A percentile compares a stretch with the other conserved stretches of the same genome.
These are phyloP conservation scores for Zhengitettix transpicula DNA, from an alignment of 2,888 invertebrate species.

Conservation along the genomic window DNA sequence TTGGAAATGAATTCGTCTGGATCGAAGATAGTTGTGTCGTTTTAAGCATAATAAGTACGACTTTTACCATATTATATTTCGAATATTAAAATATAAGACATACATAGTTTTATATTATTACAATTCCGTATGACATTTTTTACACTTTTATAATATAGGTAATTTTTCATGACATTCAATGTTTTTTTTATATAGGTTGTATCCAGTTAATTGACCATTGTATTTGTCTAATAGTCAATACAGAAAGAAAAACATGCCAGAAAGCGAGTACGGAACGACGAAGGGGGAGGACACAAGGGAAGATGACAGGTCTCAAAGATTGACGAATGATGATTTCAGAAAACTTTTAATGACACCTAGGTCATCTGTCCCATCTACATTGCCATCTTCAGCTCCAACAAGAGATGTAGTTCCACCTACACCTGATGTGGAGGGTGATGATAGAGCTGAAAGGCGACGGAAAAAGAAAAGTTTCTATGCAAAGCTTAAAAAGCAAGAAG, in stretches of 20 bases:
- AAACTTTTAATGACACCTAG: conserved; percentile 91
- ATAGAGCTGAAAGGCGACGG: conserved; percentile 66
- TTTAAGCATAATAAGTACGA: too few relatives aligned
- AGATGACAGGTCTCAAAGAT: conserved; percentile 33
- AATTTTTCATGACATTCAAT: too few relatives aligned
- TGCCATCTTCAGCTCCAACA: conserved; percentile 11
- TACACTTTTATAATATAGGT: too few relatives aligned
- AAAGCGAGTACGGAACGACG: conserved; percentile 2
- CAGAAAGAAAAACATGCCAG: conserved; percentile 2
- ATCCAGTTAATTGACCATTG: too few relatives aligned
- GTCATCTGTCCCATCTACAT: conserved; percentile 43
- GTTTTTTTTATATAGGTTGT: too few relatives aligned
- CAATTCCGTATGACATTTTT: too few relatives aligned
- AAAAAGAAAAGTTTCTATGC: conserved; percentile 94
- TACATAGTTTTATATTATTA: too few relatives aligned
- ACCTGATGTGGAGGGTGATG: conserved; percentile 32
- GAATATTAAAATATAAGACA: too few relatives aligned
- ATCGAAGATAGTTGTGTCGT: too few relatives aligned
- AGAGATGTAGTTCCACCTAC: conserved; percentile 16
- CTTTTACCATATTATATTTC: too few relatives aligned
- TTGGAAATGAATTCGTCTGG: too few relatives aligned
- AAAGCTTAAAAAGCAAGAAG: conserved; percentile 83
- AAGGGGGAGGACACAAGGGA: conserved; percentile 4
- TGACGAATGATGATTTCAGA: conserved; percentile 95
- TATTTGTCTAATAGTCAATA: not conserved